Evolutionary conservation across 2,113 vertebrate genomes (phyloP), one percentile per base, ranked within the genome.

Genomic region (Engystomops pustulosus): DNA sequence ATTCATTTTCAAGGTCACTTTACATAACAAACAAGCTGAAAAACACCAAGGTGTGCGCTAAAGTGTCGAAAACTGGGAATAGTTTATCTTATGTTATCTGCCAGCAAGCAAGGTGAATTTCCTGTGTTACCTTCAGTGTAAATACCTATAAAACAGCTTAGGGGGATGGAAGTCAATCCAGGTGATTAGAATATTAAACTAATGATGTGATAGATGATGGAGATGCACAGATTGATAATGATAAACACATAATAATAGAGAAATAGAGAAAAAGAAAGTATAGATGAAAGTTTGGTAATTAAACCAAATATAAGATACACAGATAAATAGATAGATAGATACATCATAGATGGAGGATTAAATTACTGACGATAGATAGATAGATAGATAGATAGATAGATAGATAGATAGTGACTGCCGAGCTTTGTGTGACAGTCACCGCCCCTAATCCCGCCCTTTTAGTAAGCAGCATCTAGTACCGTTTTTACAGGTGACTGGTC

Each of bases 1-100:
- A 77, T 84, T 84, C 47, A 77, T 84, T 77, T 84, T 77, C 82
- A 84, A 84, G 82, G 82, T 84, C 82, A 77, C 82, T 68, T 84
- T 77, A 68, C 58, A 77, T 75, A 60, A 82, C 69, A 82, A 82
- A 82, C 49, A 60, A 72, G 25, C 49, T 84, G 47, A 44, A 32
- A 55, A 75, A 75, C 58, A 47, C 55, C 45, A 51, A 67, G 58
- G 45, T 77, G 41, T 77, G 72, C 36, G 34, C 23, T 77, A 45
- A 17, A 49, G 72, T 84, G 72, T 41, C 53, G 72, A 51, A 84
- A 84, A 83, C 69, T 78, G 75, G 51, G 36, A 78, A 58, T 78
- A 78, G 32, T 78, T 78, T 78, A 78, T 78, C 55, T 78, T 78
- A 78, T 78, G 75, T 58, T 78, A 38, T 34, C n/a, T 58, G 32